Evolutionary conservation across 2,888 invertebrate genomes (phyloP).

Genomic region (Xylota segnis): DNA sequence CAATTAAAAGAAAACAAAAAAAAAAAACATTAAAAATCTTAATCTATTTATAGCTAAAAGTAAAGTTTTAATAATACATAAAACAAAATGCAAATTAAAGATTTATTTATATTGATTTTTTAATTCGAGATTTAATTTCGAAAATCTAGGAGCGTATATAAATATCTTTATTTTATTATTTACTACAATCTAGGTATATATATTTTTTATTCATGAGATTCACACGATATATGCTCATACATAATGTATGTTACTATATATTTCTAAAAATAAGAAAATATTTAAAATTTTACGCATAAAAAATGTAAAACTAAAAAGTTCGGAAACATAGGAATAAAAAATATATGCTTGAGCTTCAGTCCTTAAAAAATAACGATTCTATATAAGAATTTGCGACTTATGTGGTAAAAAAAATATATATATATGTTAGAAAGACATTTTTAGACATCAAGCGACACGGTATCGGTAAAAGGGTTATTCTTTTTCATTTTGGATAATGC

Average conservation of each 20-base stretch:
- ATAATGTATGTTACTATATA: background rate
- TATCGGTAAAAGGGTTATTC: background rate
- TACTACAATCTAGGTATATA: conserved; percentile 20
- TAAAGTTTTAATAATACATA: conserved; percentile 17
- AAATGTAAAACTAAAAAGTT: conserved; percentile 12
- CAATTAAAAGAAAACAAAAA: conserved; percentile 17
- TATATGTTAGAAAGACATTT: conserved; percentile 7
- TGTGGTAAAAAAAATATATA: background rate
- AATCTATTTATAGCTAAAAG: conserved; percentile 20
- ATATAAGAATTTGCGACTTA: conserved; percentile 49
- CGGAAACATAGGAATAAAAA: conserved; percentile 37
- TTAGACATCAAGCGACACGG: conserved; percentile 17
- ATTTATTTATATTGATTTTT: conserved; percentile 10
- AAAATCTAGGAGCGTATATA: conserved; percentile 51
- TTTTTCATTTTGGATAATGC: conserved; percentile 13
- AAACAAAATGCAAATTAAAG: conserved; percentile 19
- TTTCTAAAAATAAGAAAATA: background rate
- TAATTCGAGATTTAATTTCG: conserved; percentile 52
- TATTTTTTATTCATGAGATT: conserved; percentile 35
- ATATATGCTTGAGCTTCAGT: conserved; percentile 63
- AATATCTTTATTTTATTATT: conserved; percentile 36
- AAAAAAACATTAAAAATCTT: background rate
- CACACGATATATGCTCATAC: background rate
- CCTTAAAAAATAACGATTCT: conserved; percentile 40
- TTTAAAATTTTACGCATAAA: conserved; percentile 20